Base-by-base conservation (phyloP, 2,797 vertebrate genomes). In the Anomalospiza imberbis region DNA sequence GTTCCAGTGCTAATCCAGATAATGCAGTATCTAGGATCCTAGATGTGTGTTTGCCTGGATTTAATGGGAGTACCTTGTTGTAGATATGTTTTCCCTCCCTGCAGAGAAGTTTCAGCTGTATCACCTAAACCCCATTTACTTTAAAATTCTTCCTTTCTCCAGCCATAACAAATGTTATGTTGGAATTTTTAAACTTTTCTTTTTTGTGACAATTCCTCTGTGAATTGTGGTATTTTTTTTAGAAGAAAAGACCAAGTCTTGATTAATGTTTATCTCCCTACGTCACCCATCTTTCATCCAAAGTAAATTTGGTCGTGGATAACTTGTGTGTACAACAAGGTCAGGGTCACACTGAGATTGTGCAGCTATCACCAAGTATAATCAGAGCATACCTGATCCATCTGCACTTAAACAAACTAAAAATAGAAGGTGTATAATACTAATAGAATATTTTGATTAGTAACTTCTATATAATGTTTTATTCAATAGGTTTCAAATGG, bases 361-460 rank as follows among this genome's bases (percentile, higher is more conserved):
- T 53, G 5, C 48, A 40, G 47, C 32, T 84, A 40, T 62, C 74
- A 80, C 22, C 16, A 67, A 42, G 36, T 79, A 60, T 75, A 89
- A 82, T 79, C 42, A 86, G 60, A 85, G 17, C 25, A 84, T n/a
- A 22, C 34, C 50, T 76, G 63, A 93, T 85, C 31, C 31, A 63
- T 60, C 44, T 82, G 34, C 29, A 79, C 44, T 78, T 85, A 79
- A 85, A 65, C 32, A 76, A 92, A 44, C 40, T 67, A 88, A 92
- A 92, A 94, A 89, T 87, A 87, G 60, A 66, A 63, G 5, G 3
- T 16, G 9, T 76, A 32, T 79, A 86, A 73, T 57, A 57, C 14
- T 86, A 66, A 83, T 72, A 71, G 17, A 88, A 94, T 83, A 87
- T 90, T 91, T 86, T 94, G 47, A 70, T 86, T 8, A 90, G 36